Evolutionary conservation across 2,113 vertebrate species (phyloP).

Genomic region (Sylvia atricapilla): DNA sequence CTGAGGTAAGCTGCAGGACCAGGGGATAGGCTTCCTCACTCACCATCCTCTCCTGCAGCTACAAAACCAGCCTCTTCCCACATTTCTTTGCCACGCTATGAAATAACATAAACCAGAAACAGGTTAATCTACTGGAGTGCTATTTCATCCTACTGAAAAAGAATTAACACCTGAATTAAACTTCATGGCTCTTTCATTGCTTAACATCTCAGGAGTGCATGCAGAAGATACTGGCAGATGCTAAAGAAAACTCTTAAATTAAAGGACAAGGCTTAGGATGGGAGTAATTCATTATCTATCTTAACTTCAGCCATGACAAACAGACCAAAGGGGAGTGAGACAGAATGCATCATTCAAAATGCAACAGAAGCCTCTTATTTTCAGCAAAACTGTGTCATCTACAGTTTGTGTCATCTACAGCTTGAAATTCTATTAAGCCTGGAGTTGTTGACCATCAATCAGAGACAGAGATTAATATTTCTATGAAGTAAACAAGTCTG

Average conservation of each 20-base stretch:
- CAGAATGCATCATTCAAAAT: neutral
- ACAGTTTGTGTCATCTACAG: neutral
- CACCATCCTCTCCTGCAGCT: neutral
- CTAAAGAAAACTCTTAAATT: conserved; percentile 27
- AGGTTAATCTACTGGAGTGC: neutral
- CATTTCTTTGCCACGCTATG: neutral
- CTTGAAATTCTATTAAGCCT: conserved; percentile 7
- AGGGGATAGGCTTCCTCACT: neutral
- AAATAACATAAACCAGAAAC: neutral
- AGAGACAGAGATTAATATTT: conserved; percentile 2
- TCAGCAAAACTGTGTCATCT: conserved; percentile 14
- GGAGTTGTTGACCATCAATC: neutral
- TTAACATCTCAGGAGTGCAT: neutral
- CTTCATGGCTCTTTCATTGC: neutral
- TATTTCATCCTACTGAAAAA: conserved; percentile 7
- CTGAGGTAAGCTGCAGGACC: neutral
- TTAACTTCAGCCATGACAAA: neutral
- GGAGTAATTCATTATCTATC: conserved; percentile 12
- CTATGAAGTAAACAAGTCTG: conserved; percentile 39
- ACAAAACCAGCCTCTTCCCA: neutral
- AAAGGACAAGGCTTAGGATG: neutral
- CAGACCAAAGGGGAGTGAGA: neutral
- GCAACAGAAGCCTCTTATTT: neutral
- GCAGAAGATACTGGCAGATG: neutral
- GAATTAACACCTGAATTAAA: neutral